Evolutionary conservation across 2,113 vertebrate species (phyloP).

Genomic region (Himantopus leucocephalus): DNA sequence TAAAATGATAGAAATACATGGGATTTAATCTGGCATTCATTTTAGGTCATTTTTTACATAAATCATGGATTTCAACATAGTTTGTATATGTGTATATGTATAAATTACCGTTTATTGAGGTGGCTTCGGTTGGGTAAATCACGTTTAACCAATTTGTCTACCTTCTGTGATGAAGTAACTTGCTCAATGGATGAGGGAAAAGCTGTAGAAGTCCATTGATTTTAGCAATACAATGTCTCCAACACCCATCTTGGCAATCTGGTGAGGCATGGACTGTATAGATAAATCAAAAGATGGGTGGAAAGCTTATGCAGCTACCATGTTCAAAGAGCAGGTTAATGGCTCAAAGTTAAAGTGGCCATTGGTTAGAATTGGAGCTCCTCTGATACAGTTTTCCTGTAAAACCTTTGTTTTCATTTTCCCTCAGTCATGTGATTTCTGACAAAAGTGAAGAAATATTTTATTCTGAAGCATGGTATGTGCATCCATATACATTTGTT

Average conservation of each 20-base stretch:
- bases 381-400: neutral
- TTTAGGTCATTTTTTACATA: neutral
- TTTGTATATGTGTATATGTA: neutral
- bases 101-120: neutral
- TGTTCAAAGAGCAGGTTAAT: neutral
- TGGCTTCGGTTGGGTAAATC: neutral
- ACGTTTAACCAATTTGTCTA: neutral
- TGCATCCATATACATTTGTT: neutral
- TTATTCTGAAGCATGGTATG: neutral
- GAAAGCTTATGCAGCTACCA: neutral
- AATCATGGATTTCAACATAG: neutral
- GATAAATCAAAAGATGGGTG: neutral
- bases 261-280: neutral
- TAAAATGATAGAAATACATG: neutral
- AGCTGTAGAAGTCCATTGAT: neutral
- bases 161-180: neutral
- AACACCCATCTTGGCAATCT: neutral
- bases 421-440: too few relatives aligned
- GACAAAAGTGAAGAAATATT: neutral
- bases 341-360: neutral
- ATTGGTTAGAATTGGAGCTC: neutral
- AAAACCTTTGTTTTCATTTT: too few relatives aligned
- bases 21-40: neutral
- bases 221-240: neutral
- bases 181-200: neutral